Base-by-base conservation (phyloP, 2,888 invertebrate genomes). In the Phlogophora meticulosa region DNA sequence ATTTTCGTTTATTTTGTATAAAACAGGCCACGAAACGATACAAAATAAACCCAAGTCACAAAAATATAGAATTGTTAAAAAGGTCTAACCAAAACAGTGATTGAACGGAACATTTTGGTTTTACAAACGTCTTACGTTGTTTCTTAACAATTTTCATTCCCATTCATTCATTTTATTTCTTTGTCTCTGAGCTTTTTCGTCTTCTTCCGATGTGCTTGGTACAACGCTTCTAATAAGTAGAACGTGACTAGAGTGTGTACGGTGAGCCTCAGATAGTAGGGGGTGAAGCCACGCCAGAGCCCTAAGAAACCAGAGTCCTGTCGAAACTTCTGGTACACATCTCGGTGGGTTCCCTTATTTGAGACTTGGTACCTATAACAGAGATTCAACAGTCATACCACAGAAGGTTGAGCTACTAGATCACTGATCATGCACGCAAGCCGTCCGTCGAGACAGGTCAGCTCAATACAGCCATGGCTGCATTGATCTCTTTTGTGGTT, bases 211-310 rank as follows among this genome's bases (percentile, higher is more conserved):
- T 75, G 60, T 22, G 64, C 49, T 4, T 74, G 43, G 43, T 55
- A 76, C 4, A 76, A 13, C 0, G 98, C 97, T 89, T 99, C 99
- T 78, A 99, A 94, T 93, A 99, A 97, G 69, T 99, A 98, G 90
- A 99, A 99, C 0, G 99, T 98, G 11, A 99, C 93, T 5, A 99
- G 98, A 0, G 99, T 99, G 90, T 99, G 99, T 3, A 99, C 98
- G 20, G 99, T 98, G 69, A 99, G 93, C 60, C 99, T 96, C 76
- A 98, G 97, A 90, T 98, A 99, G 92, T 99, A 99, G 0, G 99
- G 99, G 0, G 98, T 97, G 92, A 99, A 99, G 22, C 99, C 99
- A 94, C 98, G 98, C 99, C 99, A 99, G 24, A 99, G 93, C 15
- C 98, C 97, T 81, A 98, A 97, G 3, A 98, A 87, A 0, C 99